phyloP scores from a whole-genome alignment of 2,797 vertebrate species.

The Nannoperca obscura region DNA sequence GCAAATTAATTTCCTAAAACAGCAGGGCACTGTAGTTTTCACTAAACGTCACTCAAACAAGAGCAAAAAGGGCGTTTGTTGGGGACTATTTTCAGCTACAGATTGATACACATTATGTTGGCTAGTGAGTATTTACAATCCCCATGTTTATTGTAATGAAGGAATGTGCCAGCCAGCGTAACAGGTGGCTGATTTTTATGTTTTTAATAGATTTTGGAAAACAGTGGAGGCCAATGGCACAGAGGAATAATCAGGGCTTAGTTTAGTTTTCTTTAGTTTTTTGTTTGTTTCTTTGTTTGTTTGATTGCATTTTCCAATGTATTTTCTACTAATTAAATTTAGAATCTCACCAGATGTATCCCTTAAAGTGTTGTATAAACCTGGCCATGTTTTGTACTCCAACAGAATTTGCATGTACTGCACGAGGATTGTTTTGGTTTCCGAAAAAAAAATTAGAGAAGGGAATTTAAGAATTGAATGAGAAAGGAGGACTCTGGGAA shows the following conservation, averaged over 20 bases:
- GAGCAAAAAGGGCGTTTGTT: background rate
- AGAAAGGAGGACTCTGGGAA: constrained; percentile 30
- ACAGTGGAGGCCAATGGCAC: background rate
- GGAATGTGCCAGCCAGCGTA: background rate
- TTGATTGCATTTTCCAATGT: background rate
- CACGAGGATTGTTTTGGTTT: constrained; percentile 24
- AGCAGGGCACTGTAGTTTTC: background rate
- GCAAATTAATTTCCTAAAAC: background rate
- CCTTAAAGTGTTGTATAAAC: background rate
- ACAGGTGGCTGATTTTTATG: background rate
- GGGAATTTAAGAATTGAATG: constrained; percentile 41
- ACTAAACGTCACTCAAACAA: background rate
- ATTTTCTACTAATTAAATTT: background rate
- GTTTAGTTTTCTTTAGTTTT: background rate
- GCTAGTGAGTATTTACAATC: too few species aligned
- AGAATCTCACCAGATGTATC: background rate
- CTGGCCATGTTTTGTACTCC: background rate
- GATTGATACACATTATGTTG: too few species aligned
- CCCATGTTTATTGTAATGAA: background rate
- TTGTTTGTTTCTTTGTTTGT: background rate
- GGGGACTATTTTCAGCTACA: background rate
- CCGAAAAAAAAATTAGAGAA: constrained; percentile 30
- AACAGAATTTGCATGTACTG: constrained; percentile 15
- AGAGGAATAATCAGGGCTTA: background rate
- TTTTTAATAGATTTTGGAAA: background rate